Percentiles rank a stretch among this genome's conserved stretches.
Conservation (phyloP, 2,797 vertebrate species). For the Myoxocephalus aenaeus region DNA sequence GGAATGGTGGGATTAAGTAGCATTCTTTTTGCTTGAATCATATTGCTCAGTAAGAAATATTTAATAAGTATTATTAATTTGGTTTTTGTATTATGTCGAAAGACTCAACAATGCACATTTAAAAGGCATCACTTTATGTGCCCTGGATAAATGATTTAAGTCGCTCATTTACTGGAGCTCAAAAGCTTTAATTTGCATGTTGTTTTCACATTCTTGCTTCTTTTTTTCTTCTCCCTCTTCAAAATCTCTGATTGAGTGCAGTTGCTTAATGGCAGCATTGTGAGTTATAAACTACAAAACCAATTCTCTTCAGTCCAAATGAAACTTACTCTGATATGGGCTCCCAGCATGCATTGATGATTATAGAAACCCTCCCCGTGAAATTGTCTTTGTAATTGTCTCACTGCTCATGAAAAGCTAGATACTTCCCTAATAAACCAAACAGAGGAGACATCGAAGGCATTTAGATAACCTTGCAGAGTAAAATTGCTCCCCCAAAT, state of each 20-base stretch:
- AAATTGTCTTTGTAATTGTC: conserved; percentile 84
- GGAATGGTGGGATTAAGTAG: conserved; percentile 35
- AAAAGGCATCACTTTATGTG: conserved; percentile 61
- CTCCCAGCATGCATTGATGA: conserved; percentile 82
- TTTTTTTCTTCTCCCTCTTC: conserved; percentile 24
- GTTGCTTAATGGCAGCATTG: conserved; percentile 74
- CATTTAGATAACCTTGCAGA: conserved; percentile 67
- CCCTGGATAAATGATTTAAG: conserved; percentile 72
- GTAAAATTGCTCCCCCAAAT: conserved; percentile 61
- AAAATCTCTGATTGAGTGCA: conserved; percentile 73
- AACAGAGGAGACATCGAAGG: conserved; percentile 66
- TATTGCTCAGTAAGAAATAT: conserved; percentile 24
- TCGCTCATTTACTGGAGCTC: conserved; percentile 68
- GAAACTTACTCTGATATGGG: conserved; percentile 78
- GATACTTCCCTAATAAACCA: conserved; percentile 76
- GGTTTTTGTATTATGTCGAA: conserved; percentile 38
- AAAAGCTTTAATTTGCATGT: conserved; percentile 75
- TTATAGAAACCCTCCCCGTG: conserved; percentile 80
- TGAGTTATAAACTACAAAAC: conserved; percentile 81
- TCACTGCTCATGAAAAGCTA: conserved; percentile 71
- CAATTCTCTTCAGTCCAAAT: conserved; percentile 79
- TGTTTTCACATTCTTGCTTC: conserved; percentile 65
- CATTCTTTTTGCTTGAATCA: conserved; percentile 42
- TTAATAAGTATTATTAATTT: conserved; percentile 41
- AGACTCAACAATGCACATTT: conserved; percentile 55